A percentile compares a stretch with the other conserved stretches of the same genome.
Evolutionary conservation across 1,140 invertebrate genomes (phyloP).

Genomic region (Pseudobourletiella spinata): DNA sequence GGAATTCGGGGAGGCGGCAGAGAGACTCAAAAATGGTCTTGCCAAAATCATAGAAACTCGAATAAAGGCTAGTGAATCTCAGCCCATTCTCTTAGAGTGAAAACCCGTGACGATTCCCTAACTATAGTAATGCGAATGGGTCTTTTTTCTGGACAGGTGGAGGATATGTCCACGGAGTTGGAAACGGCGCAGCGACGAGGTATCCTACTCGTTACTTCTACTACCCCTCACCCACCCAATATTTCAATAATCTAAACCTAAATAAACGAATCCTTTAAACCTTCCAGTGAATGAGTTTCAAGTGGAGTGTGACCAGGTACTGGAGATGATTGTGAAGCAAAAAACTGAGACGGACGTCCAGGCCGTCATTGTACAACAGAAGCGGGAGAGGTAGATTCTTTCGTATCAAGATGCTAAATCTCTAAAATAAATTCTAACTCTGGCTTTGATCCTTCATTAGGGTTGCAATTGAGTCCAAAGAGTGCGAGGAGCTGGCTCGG

Average conservation of each 20-base stretch:
- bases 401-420: not conserved
- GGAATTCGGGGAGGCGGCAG: conserved; percentile 57
- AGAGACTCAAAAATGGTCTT: conserved; percentile 63
- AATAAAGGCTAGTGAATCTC: conserved; percentile 56
- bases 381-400: conserved; percentile 41
- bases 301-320: conserved; percentile 61
- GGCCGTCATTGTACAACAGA: conserved; percentile 38
- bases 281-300: conserved; percentile 55
- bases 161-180: conserved; percentile 65
- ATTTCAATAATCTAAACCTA: too few relatives aligned
- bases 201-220: too few relatives aligned
- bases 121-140: too few relatives aligned
- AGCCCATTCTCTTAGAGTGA: too few relatives aligned
- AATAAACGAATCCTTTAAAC: too few relatives aligned
- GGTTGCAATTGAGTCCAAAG: conserved; percentile 67
- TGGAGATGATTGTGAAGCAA: conserved; percentile 64
- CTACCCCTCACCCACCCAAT: too few relatives aligned
- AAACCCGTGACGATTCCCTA: too few relatives aligned
- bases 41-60: conserved; percentile 65
- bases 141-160: not conserved
- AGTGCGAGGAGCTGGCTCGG: conserved; percentile 66
- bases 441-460: conserved; percentile 40
- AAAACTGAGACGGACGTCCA: conserved; percentile 70
- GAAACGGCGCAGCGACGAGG: conserved; percentile 61
- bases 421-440: conserved; percentile 49